A percentile compares a stretch with the other conserved stretches of the same genome.
phyloP scores from a whole-genome alignment of 2,888 invertebrate species.

The Lacanobia wlatinum region DNA sequence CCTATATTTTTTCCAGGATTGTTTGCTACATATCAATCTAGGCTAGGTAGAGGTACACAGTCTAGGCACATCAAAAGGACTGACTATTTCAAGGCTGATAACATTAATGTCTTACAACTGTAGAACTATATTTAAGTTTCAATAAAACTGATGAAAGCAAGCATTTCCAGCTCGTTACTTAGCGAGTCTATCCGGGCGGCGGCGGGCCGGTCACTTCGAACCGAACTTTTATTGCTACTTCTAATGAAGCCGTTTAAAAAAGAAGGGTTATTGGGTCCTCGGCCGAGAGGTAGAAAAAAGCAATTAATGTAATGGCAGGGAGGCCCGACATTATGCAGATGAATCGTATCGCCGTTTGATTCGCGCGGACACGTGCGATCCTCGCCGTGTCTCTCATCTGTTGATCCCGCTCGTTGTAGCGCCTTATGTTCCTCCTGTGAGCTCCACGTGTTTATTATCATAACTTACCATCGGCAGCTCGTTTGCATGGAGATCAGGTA shows the following conservation, averaged over 20 bases:
- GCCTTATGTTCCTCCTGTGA: conserved; percentile 3
- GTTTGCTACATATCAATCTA: not conserved
- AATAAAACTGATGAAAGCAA: conserved; percentile 3
- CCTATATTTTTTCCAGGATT: too few relatives aligned
- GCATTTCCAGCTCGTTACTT: not conserved
- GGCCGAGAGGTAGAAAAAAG: conserved; percentile 70
- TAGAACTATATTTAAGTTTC: conserved; percentile 1
- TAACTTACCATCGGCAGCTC: conserved; percentile 23
- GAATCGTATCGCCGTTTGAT: conserved; percentile 51
- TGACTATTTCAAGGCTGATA: not conserved
- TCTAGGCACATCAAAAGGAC: not conserved
- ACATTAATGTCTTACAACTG: not conserved
- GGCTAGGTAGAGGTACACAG: not conserved
- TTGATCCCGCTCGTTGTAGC: conserved; percentile 26
- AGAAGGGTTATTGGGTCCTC: conserved; percentile 73
- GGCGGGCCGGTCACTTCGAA: not conserved
- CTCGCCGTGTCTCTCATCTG: conserved; percentile 23
- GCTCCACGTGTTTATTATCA: conserved; percentile 19
- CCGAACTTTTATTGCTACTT: conserved; percentile 73
- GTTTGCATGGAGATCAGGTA: conserved; percentile 12
- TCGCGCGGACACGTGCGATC: conserved; percentile 6
- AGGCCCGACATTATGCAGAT: conserved; percentile 64
- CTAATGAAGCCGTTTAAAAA: conserved; percentile 79
- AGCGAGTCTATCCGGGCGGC: not conserved
- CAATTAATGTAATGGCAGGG: conserved; percentile 79